Base-by-base conservation (phyloP, 92 coral and sea anemone genomes). In the Siderastrea siderea region DNA sequence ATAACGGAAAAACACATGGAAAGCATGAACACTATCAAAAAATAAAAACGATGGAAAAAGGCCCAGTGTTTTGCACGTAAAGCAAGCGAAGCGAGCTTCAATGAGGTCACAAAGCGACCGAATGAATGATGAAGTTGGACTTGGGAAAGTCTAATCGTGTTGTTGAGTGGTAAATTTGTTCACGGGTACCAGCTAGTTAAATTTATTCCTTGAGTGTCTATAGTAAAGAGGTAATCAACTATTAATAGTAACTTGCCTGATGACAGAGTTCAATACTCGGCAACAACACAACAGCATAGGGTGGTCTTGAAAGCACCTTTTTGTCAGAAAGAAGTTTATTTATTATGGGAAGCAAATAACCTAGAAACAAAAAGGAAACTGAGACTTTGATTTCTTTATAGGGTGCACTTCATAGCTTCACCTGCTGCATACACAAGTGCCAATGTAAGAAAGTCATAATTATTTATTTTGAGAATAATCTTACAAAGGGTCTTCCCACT, bases 401-500 rank as follows among this genome's bases (percentile, higher is more conserved):
- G 38, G 38, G 38, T 26, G 38, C 38, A 26, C 38, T 26, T 26
- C 38, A 26, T 26, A 26, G 38, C 38, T 26, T 26, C 38, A 26
- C 38, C 38, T 26, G 0, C 0, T 26, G 38, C 38, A 26, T 26
- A 26, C 38, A 26, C 38, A 26, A 26, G 38, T 0, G 38, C 38
- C 38, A 26, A 26, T 26, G 38, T 26, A 26, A 26, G 38, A 26
- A 26, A 26, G 38, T 26, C 38, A 6, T 4, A 3, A 61, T 13
- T 11, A 61, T 16, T 61, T 10, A 1, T 2, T 6, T 51, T 7
- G 14, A 26, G 7, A 15, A 49, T 43, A 80, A 6, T 8, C 99
- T 95, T 74, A 97, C 99, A 97, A 57, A 97, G 79, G 2, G 99
- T 97, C 87, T 97, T 97, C 13, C 99, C 99, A 82, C 98, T 95